phyloP scores from a whole-genome alignment of 2,888 invertebrate species.

The Drosophila anomalata region DNA sequence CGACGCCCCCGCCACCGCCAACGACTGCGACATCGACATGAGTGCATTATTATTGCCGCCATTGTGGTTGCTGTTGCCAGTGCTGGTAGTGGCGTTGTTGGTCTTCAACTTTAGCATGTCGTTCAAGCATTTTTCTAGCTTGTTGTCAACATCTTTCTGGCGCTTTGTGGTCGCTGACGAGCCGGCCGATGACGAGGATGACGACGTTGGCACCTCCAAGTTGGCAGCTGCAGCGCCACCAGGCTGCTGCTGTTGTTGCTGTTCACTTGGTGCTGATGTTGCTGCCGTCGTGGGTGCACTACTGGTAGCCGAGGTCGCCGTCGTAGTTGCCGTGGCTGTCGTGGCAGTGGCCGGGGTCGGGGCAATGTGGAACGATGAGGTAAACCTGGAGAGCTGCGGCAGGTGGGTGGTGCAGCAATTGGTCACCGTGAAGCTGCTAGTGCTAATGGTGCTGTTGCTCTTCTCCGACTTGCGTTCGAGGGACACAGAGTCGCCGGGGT shows the following conservation, averaged over 20 bases:
- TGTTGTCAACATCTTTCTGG: slow-evolving; percentile 83
- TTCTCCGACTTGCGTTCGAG: slow-evolving; percentile 83
- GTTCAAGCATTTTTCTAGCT: slow-evolving; percentile 83
- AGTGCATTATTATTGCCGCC: slow-evolving; percentile 50
- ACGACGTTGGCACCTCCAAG: slow-evolving; percentile 39
- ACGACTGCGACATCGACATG: slow-evolving; percentile 56
- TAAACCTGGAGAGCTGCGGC: slow-evolving; percentile 82
- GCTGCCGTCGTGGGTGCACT: slow-evolving; percentile 32
- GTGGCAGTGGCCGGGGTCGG: slow-evolving; percentile 54
- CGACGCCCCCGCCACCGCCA: slow-evolving; percentile 7
- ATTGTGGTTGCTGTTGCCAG: slow-evolving; percentile 8
- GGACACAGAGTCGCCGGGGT: slow-evolving; percentile 68
- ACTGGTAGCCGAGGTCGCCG: slow-evolving; percentile 7
- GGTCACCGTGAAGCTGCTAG: slow-evolving; percentile 81
- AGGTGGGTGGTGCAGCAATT: slow-evolving; percentile 82
- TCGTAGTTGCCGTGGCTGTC: slow-evolving; percentile 24
- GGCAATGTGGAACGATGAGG: slow-evolving; percentile 82
- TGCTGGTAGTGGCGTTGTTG: slow-evolving; percentile 46
- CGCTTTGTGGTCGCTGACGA: slow-evolving; percentile 73
- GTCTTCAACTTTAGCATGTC: slow-evolving; percentile 82
- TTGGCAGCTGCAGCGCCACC: slow-evolving; percentile 29
- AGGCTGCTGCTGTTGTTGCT: slow-evolving; percentile 38
- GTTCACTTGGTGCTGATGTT: slow-evolving; percentile 34
- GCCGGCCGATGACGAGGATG: slow-evolving; percentile 19
- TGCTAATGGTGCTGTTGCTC: slow-evolving; percentile 82